Conservation (phyloP, 92 coral and sea anemone genomes). For the Isaurus tuberculatus region DNA sequence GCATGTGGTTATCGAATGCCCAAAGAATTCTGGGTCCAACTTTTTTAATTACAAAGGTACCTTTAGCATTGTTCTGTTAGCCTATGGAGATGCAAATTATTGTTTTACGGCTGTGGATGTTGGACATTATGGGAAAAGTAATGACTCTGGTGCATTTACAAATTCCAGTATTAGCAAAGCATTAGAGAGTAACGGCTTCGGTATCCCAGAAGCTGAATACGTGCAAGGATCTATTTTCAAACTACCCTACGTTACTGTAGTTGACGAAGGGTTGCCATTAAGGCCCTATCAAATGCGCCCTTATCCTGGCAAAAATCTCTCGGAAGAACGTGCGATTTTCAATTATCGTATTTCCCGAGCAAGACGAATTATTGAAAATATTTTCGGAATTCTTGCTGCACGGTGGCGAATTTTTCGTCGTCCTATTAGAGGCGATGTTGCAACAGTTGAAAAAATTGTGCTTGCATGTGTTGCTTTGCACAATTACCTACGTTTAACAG, state of each 20-base stretch:
- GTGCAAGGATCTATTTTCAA: slow-evolving; percentile 17
- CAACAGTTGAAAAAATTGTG: slow-evolving; percentile 50
- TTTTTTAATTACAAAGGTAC: slow-evolving; percentile 60
- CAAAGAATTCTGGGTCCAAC: slow-evolving; percentile 22
- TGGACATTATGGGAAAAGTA: slow-evolving; percentile 57
- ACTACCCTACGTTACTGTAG: slow-evolving; percentile 39
- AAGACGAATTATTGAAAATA: slow-evolving; percentile 48
- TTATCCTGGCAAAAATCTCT: slow-evolving; percentile 48
- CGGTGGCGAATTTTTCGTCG: slow-evolving; percentile 56
- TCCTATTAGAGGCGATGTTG: slow-evolving; percentile 46
- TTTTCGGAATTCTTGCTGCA: slow-evolving; percentile 51
- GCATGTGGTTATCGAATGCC: slow-evolving; percentile 58
- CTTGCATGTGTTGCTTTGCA: slow-evolving; percentile 57
- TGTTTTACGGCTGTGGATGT: slow-evolving; percentile 57
- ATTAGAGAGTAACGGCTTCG: slow-evolving; percentile 48
- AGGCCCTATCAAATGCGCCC: slow-evolving; percentile 53
- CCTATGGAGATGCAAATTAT: slow-evolving; percentile 60
- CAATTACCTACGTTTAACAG: slow-evolving; percentile 63
- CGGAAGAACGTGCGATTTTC: slow-evolving; percentile 52
- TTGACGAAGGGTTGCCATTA: slow-evolving; percentile 54
- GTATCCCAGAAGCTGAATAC: slow-evolving; percentile 50
- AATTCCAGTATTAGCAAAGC: slow-evolving; percentile 43
- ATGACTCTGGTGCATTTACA: slow-evolving; percentile 51
- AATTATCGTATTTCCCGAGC: slow-evolving; percentile 38
- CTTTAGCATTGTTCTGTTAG: slow-evolving; percentile 64